Evolutionary conservation across 1,140 invertebrate species (phyloP), one percentile per base, ranked within the genome.

Genomic region (Pentalonia nigronervosa): DNA sequence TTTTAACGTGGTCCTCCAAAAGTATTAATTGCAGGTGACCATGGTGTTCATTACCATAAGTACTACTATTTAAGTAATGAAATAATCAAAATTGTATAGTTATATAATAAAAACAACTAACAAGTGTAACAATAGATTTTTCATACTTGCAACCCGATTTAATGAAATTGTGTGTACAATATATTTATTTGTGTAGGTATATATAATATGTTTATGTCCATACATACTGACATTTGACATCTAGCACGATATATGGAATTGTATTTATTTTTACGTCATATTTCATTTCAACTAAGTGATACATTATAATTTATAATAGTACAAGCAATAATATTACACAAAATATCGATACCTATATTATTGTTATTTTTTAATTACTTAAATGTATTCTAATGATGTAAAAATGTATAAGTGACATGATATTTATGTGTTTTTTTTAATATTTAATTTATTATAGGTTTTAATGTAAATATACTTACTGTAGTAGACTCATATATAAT

Each of bases 351-450:
- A 89, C n/a, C 48, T 14, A 17, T 41, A 4, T n/a, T 41, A 14
- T n/a, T 88, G 0, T 87, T 90, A 41, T 90, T 53, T 90, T 56
- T 41, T 41, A 90, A 90, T 90, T 90, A 67, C 30, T 30, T 90
- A 90, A 90, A 56, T 90, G 36, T 90, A 41, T 90, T 90, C 23
- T 23, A 90, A 41, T 60, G 56, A 56, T 30, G 36, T 30, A 53
- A 67, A 90, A 67, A 30, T 30, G 7, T 56, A 60, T 34, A 36
- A 90, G 88, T 90, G 89, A 90, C 36, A 60, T 1, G 36, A 41
- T 30, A 41, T 41, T 14, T 30, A 41, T 53, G 17, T 36, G 48
- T 36, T 53, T 88, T 48, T 36, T 30, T 48, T 50, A 21, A 41
- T 2, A n/a, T 21, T 90, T 11, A 90, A 90, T 90, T 90, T 47